These are phyloP conservation scores for Silurus aristotelis DNA, from an alignment of 2,797 vertebrate genomes.

Conservation along the genomic window DNA sequence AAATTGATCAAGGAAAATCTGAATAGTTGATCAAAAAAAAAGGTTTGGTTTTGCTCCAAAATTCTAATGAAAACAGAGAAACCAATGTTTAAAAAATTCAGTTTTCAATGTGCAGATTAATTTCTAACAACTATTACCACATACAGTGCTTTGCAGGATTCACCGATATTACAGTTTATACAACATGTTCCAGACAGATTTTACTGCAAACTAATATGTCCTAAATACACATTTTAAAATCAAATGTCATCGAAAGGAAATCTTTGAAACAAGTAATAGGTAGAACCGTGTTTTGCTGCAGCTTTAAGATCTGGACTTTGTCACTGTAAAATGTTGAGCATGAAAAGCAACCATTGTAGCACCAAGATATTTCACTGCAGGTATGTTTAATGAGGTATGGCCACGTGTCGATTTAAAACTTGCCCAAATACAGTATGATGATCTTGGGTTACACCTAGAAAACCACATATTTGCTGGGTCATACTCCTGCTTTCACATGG, in stretches of 20 bases:
- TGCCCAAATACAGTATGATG: background rate
- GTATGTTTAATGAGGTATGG: background rate
- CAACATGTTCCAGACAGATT: background rate
- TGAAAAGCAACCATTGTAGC: background rate
- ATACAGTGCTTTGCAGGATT: background rate
- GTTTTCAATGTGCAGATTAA: background rate
- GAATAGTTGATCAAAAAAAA: background rate
- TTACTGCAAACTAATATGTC: background rate
- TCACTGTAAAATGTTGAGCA: background rate
- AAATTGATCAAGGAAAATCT: background rate
- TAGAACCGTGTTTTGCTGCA: background rate
- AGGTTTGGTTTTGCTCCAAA: background rate
- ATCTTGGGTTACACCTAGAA: background rate
- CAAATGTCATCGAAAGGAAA: background rate
- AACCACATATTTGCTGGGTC: background rate
- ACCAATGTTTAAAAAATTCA: background rate
- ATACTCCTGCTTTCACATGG: too few relatives aligned
- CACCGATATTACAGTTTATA: background rate
- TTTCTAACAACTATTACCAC: background rate
- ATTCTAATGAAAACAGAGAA: background rate
- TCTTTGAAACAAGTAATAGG: background rate
- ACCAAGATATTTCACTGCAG: background rate
- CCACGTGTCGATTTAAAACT: background rate
- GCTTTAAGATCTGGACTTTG: background rate
- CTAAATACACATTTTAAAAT: background rate